Conservation (phyloP, 2,113 vertebrate genomes). For the Chaenocephalus aceratus region DNA sequence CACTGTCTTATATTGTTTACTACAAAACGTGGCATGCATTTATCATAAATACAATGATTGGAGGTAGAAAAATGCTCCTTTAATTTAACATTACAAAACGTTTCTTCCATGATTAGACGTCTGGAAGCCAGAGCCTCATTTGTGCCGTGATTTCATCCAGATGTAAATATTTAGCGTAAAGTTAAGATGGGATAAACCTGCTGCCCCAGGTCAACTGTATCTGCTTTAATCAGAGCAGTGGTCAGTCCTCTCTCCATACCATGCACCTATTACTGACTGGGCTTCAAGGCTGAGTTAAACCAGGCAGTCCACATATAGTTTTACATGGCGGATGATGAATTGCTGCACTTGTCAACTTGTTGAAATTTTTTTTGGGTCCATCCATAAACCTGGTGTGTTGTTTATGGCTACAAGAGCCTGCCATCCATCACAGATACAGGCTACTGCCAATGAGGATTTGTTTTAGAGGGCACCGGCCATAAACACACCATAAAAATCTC, state of each 20-base stretch:
- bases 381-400: constrained; percentile 31
- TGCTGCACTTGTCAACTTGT: constrained; percentile 43
- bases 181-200: constrained; percentile 55
- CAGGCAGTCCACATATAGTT: constrained; percentile 15
- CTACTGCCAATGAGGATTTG: constrained; percentile 24
- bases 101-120: constrained; percentile 50
- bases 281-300: constrained; percentile 49
- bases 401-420: constrained; percentile 23
- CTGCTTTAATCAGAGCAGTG: constrained; percentile 57
- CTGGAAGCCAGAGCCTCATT: constrained; percentile 41
- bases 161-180: constrained; percentile 69
- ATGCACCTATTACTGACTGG: constrained; percentile 33
- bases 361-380: neutral
- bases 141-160: constrained; percentile 59
- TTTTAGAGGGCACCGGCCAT: constrained; percentile 1
- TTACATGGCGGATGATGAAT: constrained; percentile 54
- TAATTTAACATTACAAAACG: constrained; percentile 30
- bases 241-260: constrained; percentile 22
- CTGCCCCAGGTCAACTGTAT: constrained; percentile 37
- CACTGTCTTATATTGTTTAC: constrained; percentile 1
- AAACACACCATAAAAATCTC: constrained; percentile 54
- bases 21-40: neutral
- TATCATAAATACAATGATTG: constrained; percentile 17
- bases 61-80: constrained; percentile 10
- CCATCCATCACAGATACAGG: constrained; percentile 43